Base-by-base conservation (phyloP, 2,888 invertebrate species). In the Therioaphis trifolii region DNA sequence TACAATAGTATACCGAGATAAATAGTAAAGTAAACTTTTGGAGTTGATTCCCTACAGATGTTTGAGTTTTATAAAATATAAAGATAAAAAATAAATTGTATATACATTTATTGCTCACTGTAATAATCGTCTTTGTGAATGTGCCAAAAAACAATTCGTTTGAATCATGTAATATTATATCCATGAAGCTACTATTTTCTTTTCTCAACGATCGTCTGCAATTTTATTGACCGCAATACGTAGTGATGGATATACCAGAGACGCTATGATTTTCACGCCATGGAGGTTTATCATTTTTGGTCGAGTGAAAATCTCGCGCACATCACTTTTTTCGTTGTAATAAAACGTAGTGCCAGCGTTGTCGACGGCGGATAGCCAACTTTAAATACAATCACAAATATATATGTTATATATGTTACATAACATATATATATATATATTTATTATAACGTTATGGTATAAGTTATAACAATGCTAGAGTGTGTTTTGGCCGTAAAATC, bases 401-500 rank as follows among this genome's bases (percentile, higher is more conserved):
- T n/a, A n/a, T n/a, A n/a, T n/a, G n/a, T n/a, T n/a, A n/a, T n/a
- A n/a, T n/a, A n/a, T n/a, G n/a, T n/a, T n/a, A n/a, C n/a, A n/a
- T n/a, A n/a, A n/a, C n/a, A n/a, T n/a, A n/a, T n/a, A n/a, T n/a
- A n/a, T n/a, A n/a, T n/a, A 46, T 11, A 46, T 46, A n/a, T n/a
- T n/a, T n/a, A n/a, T n/a, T n/a, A n/a, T n/a, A n/a, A n/a, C n/a
- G n/a, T n/a, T n/a, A n/a, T n/a, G n/a, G n/a, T 52, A 58, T 24
- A 40, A 40, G 24, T 7, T 24, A 43, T 43, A 21, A 43, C 11
- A 24, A 24, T n/a, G n/a, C 24, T 14, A 3, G 21, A 5, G 21
- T 15, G n/a, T 27, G n/a, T 12, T 77, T 49, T 21, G 66, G 63
- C 63, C 66, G 75, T 61, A 43, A 75, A 61, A 75, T 75, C 27